Evolutionary conservation across 2,888 invertebrate species (phyloP), one percentile per base, ranked within the genome.

Genomic region (Polyommatus iphigenia): DNA sequence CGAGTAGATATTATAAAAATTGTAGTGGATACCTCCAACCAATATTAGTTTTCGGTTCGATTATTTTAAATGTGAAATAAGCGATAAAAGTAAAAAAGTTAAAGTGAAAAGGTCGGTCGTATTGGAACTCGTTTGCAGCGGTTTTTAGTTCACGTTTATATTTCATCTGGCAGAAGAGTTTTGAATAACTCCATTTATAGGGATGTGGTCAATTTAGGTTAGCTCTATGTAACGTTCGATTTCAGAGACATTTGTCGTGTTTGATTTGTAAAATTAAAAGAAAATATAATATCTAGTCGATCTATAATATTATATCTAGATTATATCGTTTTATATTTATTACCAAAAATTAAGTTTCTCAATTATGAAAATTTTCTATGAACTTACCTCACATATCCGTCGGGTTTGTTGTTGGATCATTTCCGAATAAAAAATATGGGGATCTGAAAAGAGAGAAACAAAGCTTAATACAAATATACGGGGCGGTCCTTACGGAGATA

Each of bases 331-430:
- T 24, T 8, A 7, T 7, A 59, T 59, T 59, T 7, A 8, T 20
- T n/a, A 57, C n/a, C n/a, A n/a, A 18, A 57, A 4, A 57, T 20
- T 59, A 59, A 57, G 20, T 62, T 62, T 20, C 10, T 62, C 24
- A 8, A 13, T 62, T 24, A 24, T 59, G 7, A 59, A 59, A 24
- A 62, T 24, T 0, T 24, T 59, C 10, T 24, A 24, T 62, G 2
- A 18, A 73, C 85, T 87, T 80, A 91, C 91, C 86, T 89, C 84
- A 87, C 89, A 88, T 89, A 85, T 85, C 88, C 86, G 85, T 82
- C 82, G 83, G 78, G 83, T 80, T 79, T 83, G 80, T 81, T 81
- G 83, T 81, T 83, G 82, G 85, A 82, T 86, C 86, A 87, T 87
- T 83, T 84, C 84, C 79, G 76, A 81, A 82, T 78, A 76, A 78